A percentile compares a stretch with the other conserved stretches of the same genome.
Evolutionary conservation across 1,140 invertebrate genomes (phyloP).

Genomic region (Scaptodrosophila lebanonensis): DNA sequence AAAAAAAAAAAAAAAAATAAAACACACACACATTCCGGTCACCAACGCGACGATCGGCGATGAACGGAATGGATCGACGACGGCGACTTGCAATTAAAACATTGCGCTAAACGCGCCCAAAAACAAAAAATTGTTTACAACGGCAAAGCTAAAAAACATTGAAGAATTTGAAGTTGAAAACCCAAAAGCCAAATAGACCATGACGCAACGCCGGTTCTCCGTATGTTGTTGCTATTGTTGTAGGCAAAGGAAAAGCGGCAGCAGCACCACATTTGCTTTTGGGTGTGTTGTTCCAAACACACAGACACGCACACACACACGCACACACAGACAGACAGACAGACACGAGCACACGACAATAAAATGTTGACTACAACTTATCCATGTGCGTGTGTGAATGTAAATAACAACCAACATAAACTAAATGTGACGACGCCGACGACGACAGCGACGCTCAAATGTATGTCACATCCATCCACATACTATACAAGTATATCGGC

Average conservation of each 20-base stretch:
- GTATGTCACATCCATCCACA: slow-evolving; percentile 34
- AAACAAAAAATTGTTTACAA: slow-evolving; percentile 7
- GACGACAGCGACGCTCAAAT: slow-evolving; percentile 36
- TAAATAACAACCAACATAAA: slow-evolving; percentile 3
- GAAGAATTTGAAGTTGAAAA: slow-evolving; percentile 39
- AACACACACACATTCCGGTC: too few species aligned
- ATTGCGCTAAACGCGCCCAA: slow-evolving; percentile 51
- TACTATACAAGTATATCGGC: too few species aligned
- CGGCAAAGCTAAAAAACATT: slow-evolving; percentile 9
- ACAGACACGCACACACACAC: slow-evolving; percentile 22
- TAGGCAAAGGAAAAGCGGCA: slow-evolving; percentile 29
- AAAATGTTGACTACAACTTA: slow-evolving; percentile 52
- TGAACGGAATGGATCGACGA: slow-evolving; percentile 15
- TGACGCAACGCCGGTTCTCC: slow-evolving; percentile 26
- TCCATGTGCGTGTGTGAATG: slow-evolving; percentile 40
- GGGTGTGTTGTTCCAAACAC: slow-evolving; percentile 11
- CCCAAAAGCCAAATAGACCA: slow-evolving; percentile 68
- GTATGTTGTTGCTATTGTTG: slow-evolving; percentile 4
- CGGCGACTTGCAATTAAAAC: slow-evolving; percentile 49
- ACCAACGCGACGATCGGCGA: slow-evolving; percentile 1
- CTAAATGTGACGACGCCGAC: too few species aligned
- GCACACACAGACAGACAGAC: neutral
- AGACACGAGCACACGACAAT: slow-evolving; percentile 21
- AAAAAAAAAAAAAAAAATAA: too few species aligned
- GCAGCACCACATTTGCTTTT: too few species aligned